Base-by-base conservation (phyloP, 2,888 invertebrate genomes). In the Hydraecia micacea region DNA sequence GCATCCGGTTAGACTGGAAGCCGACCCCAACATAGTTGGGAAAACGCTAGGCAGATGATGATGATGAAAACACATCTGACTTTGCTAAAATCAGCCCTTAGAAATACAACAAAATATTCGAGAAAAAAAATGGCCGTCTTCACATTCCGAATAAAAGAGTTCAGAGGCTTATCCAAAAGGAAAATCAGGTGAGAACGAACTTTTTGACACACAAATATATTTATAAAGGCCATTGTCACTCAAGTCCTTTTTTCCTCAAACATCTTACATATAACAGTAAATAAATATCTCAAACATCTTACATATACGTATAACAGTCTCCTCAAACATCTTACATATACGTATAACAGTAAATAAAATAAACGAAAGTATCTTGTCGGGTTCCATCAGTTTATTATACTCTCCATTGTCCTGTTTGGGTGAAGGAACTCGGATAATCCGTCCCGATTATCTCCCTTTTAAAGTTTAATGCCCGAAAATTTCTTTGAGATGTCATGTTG, bases 351-450 rank as follows among this genome's bases (percentile, higher is more conserved):
- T 58, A 32, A 52, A 74, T 79, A 67, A 73, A 66, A 62, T 66
- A 62, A 58, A 81, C 32, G 13, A 63, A 36, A 63, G 28, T 42
- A 69, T 60, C 9, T 13, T 4, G n/a, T 39, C 42, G 7, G 49
- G 49, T 73, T 69, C 46, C n/a, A 28, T 63, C 60, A 62, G 25
- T 55, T 65, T 25, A 13, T 71, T 72, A 66, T 36, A 73, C 39
- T 49, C 32, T 66, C 21, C 42, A 63, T 63, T 62, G 75, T 79
- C 75, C 79, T 62, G 67, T 68, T 60, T 58, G 67, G 74, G 69
- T 83, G 63, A 85, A 80, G 21, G 68, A 82, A 83, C 80, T 77
- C 32, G 4, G 66, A 66, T 77, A 79, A 87, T 75, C 71, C 74
- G 28, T 60, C 36, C n/a, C 70, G 76, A 75, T 85, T 75, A 87